Percentiles rank a stretch among this genome's conserved stretches.
Evolutionary conservation across 2,113 vertebrate species (phyloP).

Genomic region (Eulacestoma nigropectus): DNA sequence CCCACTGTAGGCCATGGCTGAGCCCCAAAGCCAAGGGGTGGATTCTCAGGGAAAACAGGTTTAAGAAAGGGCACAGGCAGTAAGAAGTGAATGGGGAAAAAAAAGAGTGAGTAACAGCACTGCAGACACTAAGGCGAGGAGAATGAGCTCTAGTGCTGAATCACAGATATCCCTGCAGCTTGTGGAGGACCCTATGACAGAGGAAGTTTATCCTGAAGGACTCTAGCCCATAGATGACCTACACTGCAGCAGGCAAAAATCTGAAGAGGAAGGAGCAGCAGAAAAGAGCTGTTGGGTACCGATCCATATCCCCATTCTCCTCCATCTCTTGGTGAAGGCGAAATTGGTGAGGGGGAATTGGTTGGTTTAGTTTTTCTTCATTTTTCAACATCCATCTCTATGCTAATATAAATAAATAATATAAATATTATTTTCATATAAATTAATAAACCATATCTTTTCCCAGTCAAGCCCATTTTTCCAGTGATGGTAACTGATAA

Average conservation of each 20-base stretch:
- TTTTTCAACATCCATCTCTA: not conserved
- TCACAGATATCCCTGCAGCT: not conserved
- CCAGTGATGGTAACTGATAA: not conserved
- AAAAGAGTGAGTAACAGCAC: not conserved
- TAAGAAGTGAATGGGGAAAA: not conserved
- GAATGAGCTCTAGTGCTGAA: not conserved
- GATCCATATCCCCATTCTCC: not conserved
- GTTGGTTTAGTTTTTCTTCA: not conserved
- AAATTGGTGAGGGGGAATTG: not conserved
- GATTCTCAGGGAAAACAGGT: accelerated
- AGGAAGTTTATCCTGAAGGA: not conserved
- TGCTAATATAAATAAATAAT: not conserved
- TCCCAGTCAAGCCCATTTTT: not conserved
- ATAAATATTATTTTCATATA: not conserved
- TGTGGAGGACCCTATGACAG: not conserved
- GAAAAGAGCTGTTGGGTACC: not conserved
- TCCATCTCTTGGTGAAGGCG: not conserved
- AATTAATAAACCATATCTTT: not conserved
- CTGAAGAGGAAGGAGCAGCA: not conserved
- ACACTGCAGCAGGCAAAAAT: not conserved
- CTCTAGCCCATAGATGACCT: not conserved
- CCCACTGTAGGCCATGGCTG: not conserved
- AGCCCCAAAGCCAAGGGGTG: accelerated
- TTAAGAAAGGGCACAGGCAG: not conserved
- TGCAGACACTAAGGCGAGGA: not conserved